Base-by-base conservation (phyloP, 2,888 invertebrate genomes). In the Apotomis capreana region DNA sequence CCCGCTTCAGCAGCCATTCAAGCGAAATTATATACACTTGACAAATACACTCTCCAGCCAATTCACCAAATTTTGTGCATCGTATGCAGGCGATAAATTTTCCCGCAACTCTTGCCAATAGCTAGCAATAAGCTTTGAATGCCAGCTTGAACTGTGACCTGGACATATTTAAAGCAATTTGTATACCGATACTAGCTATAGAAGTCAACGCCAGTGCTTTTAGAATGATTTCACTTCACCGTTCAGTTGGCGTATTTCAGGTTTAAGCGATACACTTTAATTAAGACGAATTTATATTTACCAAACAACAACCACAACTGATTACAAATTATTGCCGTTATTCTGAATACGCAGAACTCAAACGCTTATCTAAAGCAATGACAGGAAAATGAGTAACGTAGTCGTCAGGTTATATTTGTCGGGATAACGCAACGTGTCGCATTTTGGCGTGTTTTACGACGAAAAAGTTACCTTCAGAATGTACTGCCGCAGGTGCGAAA, bases 21-120 rank as follows among this genome's bases (percentile, higher is more conserved):
- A 82, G 81, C 80, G 78, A 85, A 86, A 86, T 85, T 86, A 86
- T 85, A 85, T 85, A 83, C 82, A 84, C 80, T 85, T 84, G 84
- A 87, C 87, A 87, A 88, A 88, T 85, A 86, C 80, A 84, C 81
- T 81, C 77, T 76, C 76, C 76, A 83, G 83, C 83, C 85, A 87
- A 84, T 87, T 85, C 85, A 81, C 82, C 81, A 84, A 87, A 87
- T 80, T 82, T 81, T 84, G 81, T 79, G 80, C 80, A 78, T 84
- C 83, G 83, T 83, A 84, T 83, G 83, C 80, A 79, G 76, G 77
- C 82, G 78, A 86, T 87, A 85, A 86, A 86, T 86, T 84, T 81
- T 79, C 80, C 75, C 78, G 81, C 78, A 78, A 79, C 82, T 80
- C 81, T 83, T 85, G 84, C 86, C 85, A 86, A 84, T 86, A 81